phyloP scores from a whole-genome alignment of 2,888 invertebrate species.

The Caenorhabditis sinica region DNA sequence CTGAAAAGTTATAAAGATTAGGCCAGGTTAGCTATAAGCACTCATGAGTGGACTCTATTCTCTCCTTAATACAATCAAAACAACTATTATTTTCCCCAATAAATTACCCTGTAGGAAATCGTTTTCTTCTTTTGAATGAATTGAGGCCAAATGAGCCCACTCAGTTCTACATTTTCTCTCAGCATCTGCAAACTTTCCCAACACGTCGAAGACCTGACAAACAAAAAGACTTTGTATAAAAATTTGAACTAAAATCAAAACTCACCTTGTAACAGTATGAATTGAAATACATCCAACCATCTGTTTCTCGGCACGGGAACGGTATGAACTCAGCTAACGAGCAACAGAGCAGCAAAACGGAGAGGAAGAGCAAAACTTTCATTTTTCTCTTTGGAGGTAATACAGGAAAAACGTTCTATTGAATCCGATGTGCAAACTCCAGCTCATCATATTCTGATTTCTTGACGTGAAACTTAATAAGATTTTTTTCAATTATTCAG shows the following conservation, averaged over 20 bases:
- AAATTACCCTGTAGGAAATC: neutral
- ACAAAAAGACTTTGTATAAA: neutral
- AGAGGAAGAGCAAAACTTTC: neutral
- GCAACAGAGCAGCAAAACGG: neutral
- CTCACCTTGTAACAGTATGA: neutral
- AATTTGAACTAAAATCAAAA: neutral
- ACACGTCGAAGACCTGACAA: neutral
- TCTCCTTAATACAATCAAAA: no score
- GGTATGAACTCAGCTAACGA: neutral
- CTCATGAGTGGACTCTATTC: no score
- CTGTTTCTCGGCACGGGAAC: neutral
- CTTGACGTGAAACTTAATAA: no score
- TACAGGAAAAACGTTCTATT: neutral
- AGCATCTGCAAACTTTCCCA: neutral
- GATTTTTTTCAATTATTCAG: no score
- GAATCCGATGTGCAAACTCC: no score
- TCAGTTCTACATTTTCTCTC: neutral
- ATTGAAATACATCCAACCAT: neutral
- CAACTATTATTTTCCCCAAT: no score
- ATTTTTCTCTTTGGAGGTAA: neutral
- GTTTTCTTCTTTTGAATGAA: slow-evolving; percentile 10
- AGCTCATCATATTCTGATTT: no score
- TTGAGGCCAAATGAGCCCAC: slow-evolving; percentile 9
- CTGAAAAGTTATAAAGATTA: neutral
- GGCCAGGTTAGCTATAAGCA: no score